Conservation (phyloP, 2,113 vertebrate species). For the Lathamus discolor region DNA sequence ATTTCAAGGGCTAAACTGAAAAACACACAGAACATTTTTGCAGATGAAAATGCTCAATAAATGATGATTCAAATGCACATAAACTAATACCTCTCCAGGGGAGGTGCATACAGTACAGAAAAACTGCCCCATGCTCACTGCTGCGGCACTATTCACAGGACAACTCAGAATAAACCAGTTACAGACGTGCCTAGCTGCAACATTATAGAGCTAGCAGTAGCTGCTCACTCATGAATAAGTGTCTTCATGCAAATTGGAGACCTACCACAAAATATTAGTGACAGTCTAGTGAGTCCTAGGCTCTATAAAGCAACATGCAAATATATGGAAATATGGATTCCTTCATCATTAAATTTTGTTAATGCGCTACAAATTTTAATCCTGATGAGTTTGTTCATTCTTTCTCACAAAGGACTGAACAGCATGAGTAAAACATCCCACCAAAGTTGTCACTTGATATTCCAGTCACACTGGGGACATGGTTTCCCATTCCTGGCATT, state of each 20-base stretch:
- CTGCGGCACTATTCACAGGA: background rate
- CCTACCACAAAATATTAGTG: constrained; percentile 49
- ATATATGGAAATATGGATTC: constrained; percentile 1
- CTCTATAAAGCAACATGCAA: constrained; percentile 7
- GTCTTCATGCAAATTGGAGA: constrained; percentile 14
- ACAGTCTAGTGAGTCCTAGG: constrained; percentile 8
- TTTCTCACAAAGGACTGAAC: background rate
- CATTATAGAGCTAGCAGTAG: background rate
- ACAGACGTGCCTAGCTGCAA: background rate
- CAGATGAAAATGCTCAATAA: background rate
- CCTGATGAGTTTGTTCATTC: background rate
- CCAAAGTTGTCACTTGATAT: constrained; percentile 50
- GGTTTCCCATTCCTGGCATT: constrained; percentile 58
- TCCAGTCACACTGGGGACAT: constrained; percentile 52
- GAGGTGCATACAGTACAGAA: background rate
- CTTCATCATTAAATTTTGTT: background rate
- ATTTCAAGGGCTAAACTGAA: background rate
- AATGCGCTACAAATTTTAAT: constrained; percentile 25
- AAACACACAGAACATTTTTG: background rate
- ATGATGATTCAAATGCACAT: background rate
- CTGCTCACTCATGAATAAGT: background rate
- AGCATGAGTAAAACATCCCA: background rate
- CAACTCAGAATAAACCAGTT: background rate
- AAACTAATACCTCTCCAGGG: background rate
- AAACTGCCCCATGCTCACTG: background rate